Evolutionary conservation across 2,888 invertebrate genomes (phyloP), one percentile per base, ranked within the genome.

Genomic region (Papilio demoleus): DNA sequence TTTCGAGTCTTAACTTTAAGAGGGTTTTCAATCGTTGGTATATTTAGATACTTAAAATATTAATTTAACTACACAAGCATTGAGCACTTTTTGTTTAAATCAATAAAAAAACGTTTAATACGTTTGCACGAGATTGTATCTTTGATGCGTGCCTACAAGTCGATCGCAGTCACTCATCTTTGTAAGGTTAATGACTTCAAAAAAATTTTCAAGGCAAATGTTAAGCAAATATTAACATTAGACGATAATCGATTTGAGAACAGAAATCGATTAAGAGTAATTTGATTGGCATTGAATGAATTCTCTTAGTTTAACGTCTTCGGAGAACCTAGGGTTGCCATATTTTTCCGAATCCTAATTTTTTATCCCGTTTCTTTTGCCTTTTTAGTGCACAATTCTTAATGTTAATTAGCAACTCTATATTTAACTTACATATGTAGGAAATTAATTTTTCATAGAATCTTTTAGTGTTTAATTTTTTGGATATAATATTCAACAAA

Each of bases 221-320:
- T 56, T 56, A 56, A 56, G 53, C 31, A 56, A 56, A 56, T 56
- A 27, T 56, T 56, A 31, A 56, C 31, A 56, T 56, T 56, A 56
- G 31, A 31, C 53, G 31, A 56, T 56, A 56, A 56, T 31, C 53
- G 53, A 56, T 56, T 56, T 56, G 53, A 17, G 31, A 56, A 56
- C 31, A 56, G 17, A 56, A 56, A 56, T 31, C 53, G 31, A 56
- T 56, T 31, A 17, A 56, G 31, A n/a, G 31, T 9, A 56, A 17
- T 56, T 31, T 56, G n/a, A 31, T 31, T 31, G 8, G 17, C n/a
- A 56, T 56, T 56, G 17, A 9, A 31, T 17, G 53, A 56, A 56
- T 56, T 53, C 53, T 27, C 27, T 53, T 8, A 9, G 31, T 53
- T 9, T 56, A 31, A 27, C 6, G n/a, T 53, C 45, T 45, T 45